These are phyloP conservation scores for Argentina silus DNA, from an alignment of 2,797 vertebrate genomes.

Conservation along the genomic window DNA sequence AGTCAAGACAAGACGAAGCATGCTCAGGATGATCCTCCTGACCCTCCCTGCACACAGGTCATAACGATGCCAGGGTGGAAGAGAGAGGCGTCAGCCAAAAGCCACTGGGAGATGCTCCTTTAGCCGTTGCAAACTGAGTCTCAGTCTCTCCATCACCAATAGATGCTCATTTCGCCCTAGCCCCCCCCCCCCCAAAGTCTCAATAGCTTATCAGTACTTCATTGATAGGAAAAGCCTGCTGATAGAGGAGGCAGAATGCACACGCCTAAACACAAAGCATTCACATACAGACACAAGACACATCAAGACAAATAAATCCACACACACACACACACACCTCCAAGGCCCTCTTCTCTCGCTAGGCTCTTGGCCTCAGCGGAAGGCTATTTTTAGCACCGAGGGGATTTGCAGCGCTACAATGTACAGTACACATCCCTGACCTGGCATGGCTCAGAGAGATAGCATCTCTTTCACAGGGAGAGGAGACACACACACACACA, in stretches of 20 bases:
- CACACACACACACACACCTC: background rate
- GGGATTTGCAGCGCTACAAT: conserved; percentile 16
- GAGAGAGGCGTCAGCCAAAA: background rate
- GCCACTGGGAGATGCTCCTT: too few relatives aligned
- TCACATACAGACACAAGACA: too few relatives aligned
- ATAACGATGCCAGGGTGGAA: background rate
- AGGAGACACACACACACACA: conserved; percentile 8
- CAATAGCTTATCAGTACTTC: too few relatives aligned
- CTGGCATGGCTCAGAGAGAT: conserved; percentile 13
- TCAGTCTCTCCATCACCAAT: background rate
- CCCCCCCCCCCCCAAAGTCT: too few relatives aligned
- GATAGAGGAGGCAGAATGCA: too few relatives aligned
- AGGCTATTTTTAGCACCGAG: conserved; percentile 29
- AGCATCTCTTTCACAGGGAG: background rate
- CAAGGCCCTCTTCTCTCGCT: background rate
- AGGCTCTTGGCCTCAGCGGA: background rate
- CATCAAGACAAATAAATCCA: background rate
- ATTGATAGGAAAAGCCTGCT: too few relatives aligned
- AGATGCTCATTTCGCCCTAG: too few relatives aligned
- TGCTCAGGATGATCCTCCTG: background rate
- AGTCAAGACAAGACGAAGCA: conserved; percentile 14
- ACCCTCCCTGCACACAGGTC: background rate
- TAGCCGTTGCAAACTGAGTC: background rate
- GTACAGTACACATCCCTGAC: conserved; percentile 5
- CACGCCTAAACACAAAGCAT: too few relatives aligned